phyloP scores from a whole-genome alignment of 2,797 vertebrate genomes.

The Clangula hyemalis region DNA sequence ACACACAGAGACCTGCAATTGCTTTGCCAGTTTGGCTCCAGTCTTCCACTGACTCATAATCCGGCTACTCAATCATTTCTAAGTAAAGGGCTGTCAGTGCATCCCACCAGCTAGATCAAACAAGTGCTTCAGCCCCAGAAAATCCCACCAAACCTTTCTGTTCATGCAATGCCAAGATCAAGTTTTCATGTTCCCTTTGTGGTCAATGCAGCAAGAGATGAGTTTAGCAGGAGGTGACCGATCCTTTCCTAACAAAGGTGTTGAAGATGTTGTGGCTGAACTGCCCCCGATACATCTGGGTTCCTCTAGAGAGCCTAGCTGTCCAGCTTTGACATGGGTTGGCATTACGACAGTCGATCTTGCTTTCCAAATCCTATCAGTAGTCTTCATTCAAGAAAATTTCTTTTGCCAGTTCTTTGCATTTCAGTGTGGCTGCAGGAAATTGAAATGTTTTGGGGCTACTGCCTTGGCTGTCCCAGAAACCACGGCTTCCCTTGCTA shows the following conservation, averaged over 20 bases:
- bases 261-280: not conserved
- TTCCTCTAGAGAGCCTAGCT: not conserved
- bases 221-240: not conserved
- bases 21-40: conserved; percentile 4
- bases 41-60: not conserved
- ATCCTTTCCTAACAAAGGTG: not conserved
- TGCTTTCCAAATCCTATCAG: not conserved
- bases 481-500: not conserved
- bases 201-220: not conserved
- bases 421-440: not conserved
- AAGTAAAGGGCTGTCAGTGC: not conserved
- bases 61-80: not conserved
- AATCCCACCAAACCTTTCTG: not conserved
- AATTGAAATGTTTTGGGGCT: not conserved
- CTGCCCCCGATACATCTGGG: not conserved
- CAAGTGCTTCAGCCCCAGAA: not conserved
- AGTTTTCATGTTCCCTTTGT: not conserved
- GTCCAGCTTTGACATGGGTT: not conserved
- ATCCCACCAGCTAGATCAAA: not conserved
- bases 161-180: not conserved
- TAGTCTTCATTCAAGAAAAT: not conserved
- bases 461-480: not conserved
- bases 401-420: not conserved
- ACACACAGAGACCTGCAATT: not conserved
- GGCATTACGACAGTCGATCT: not conserved